Conservation (phyloP, 2,113 vertebrate species). For the Collichthys lucidus region DNA sequence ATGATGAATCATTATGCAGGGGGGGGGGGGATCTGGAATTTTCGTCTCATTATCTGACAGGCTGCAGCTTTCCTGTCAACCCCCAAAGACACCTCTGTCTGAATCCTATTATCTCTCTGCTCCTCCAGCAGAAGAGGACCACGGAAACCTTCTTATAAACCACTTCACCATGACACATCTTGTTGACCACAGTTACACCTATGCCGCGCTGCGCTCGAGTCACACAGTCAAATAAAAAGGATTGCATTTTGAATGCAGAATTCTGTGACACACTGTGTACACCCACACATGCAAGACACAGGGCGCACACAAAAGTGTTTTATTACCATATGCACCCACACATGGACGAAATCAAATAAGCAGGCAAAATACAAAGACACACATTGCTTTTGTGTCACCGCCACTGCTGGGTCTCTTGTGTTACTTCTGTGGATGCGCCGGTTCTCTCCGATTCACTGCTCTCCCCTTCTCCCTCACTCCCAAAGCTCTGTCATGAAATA, state of each 20-base stretch:
- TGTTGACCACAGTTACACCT: constrained; percentile 41
- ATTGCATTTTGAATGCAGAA: not conserved
- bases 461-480: constrained; percentile 41
- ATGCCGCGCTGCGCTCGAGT: constrained; percentile 4
- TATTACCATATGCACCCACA: constrained; percentile 37
- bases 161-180: constrained; percentile 10
- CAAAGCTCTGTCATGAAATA: constrained; percentile 72
- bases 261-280: constrained; percentile 11
- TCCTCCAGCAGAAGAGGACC: constrained; percentile 24
- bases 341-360: constrained; percentile 10
- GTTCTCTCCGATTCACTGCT: constrained; percentile 38
- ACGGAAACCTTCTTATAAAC: constrained; percentile 3
- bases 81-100: constrained; percentile 49
- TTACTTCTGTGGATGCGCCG: constrained; percentile 21
- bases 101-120: constrained; percentile 39
- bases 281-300: constrained; percentile 23
- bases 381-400: constrained; percentile 36
- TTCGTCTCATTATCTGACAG: constrained; percentile 70
- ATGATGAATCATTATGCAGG: constrained; percentile 74
- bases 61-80: constrained; percentile 39
- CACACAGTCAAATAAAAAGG: constrained; percentile 16
- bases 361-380: constrained; percentile 15
- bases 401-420: constrained; percentile 9
- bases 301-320: constrained; percentile 18
- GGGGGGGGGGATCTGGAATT: constrained; percentile 57